Evolutionary conservation across 1,140 invertebrate genomes (phyloP).

Genomic region (Rhopalosiphum maidis): DNA sequence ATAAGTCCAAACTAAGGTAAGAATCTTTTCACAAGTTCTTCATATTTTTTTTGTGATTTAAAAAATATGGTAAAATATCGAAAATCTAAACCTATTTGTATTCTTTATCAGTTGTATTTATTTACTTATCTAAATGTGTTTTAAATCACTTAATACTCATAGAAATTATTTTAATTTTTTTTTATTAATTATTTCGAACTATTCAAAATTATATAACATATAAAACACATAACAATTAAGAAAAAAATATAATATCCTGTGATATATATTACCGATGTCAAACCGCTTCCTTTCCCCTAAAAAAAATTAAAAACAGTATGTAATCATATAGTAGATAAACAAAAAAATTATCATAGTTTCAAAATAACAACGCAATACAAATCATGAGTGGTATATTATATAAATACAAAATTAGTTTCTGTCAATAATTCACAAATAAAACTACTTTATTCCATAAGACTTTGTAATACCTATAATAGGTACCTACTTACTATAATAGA

Average conservation of each 20-base stretch:
- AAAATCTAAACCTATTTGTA: neutral
- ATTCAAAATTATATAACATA: neutral
- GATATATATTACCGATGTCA: neutral
- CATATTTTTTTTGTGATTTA: no score
- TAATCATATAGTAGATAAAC: neutral
- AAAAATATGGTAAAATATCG: no score
- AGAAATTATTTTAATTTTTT: neutral
- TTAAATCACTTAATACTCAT: neutral
- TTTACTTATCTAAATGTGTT: neutral
- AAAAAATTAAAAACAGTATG: neutral
- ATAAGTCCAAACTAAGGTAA: no score
- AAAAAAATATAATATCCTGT: neutral
- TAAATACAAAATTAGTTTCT: neutral
- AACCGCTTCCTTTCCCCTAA: no score
- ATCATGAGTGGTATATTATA: neutral
- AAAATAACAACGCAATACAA: neutral
- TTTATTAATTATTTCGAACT: neutral
- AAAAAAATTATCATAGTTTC: neutral
- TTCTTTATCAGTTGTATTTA: neutral
- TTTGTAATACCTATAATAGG: no score
- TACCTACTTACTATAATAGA: no score
- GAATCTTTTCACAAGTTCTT: no score
- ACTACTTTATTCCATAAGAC: neutral
- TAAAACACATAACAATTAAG: neutral
- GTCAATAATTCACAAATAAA: neutral